phyloP scores from a whole-genome alignment of 2,888 invertebrate species.

The Drosophila buzzatii region DNA sequence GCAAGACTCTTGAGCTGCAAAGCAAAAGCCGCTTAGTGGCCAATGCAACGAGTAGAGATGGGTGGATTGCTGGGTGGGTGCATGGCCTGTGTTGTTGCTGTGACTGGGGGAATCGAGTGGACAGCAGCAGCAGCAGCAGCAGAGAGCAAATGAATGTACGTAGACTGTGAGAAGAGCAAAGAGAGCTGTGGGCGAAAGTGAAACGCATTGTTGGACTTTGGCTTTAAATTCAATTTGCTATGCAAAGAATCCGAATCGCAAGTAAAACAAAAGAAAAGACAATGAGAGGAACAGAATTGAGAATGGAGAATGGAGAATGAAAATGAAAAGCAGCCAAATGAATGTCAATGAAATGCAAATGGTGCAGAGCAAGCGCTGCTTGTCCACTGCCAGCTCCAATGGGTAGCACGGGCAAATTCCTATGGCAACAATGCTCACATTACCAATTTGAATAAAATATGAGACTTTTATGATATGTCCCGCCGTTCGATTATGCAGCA shows the following conservation, averaged over 20 bases:
- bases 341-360: slow-evolving; percentile 71
- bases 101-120: too few relatives aligned
- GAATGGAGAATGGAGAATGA: neutral
- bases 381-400: neutral
- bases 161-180: neutral
- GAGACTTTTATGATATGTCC: slow-evolving; percentile 75
- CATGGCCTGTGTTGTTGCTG: too few relatives aligned
- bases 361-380: slow-evolving; percentile 7
- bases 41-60: slow-evolving; percentile 26
- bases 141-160: slow-evolving; percentile 20
- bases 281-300: slow-evolving; percentile 1
- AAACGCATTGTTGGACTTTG: slow-evolving; percentile 48
- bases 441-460: slow-evolving; percentile 84
- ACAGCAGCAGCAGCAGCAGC: slow-evolving; percentile 1
- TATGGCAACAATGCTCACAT: slow-evolving; percentile 66
- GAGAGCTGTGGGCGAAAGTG: neutral
- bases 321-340: slow-evolving; percentile 41
- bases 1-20: slow-evolving; percentile 60
- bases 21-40: slow-evolving; percentile 65
- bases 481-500: slow-evolving; percentile 5
- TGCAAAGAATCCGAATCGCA: slow-evolving; percentile 56
- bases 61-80: neutral
- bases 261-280: slow-evolving; percentile 41
- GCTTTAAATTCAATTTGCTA: slow-evolving; percentile 69
- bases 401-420: slow-evolving; percentile 6